Conservation (phyloP, 2,113 vertebrate genomes). For the Opisthocomus hoazin region DNA sequence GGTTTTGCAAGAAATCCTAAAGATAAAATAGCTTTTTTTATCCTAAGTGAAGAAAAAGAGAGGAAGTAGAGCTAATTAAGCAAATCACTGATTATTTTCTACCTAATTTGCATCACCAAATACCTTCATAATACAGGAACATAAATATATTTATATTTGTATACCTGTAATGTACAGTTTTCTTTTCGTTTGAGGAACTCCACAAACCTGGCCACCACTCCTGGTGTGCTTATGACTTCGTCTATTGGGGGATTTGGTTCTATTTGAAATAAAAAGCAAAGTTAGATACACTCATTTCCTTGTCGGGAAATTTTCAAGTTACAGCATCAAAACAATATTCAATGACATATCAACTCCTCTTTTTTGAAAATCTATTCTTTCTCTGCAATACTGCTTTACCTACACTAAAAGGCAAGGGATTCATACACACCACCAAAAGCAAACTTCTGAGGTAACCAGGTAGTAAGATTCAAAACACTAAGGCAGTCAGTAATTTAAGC, state of each 20-base stretch:
- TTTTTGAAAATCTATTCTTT: not conserved
- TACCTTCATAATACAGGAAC: not conserved
- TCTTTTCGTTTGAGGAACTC: slow-evolving; percentile 96
- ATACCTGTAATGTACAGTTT: slow-evolving; percentile 97
- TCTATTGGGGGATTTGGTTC: slow-evolving; percentile 98
- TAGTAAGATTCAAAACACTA: not conserved
- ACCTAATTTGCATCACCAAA: not conserved
- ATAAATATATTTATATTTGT: not conserved
- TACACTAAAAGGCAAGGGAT: not conserved
- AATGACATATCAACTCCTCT: not conserved
- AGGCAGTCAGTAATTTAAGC: not conserved
- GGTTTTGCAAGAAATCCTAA: not conserved
- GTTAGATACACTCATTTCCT: not conserved
- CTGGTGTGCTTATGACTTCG: slow-evolving; percentile 93
- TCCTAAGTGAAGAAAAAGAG: not conserved
- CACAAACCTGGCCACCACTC: slow-evolving; percentile 95
- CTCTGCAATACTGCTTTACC: not conserved
- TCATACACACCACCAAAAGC: not conserved
- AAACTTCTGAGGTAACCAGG: not conserved
- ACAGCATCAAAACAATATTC: not conserved
- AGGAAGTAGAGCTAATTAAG: not conserved
- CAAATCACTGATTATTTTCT: not conserved
- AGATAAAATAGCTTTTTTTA: not conserved
- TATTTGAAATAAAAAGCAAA: slow-evolving; percentile 55
- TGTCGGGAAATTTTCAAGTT: not conserved